Percentiles rank a stretch among this genome's conserved stretches.
phyloP scores from a whole-genome alignment of 2,888 invertebrate species.

The Oxystoma pomonae region DNA sequence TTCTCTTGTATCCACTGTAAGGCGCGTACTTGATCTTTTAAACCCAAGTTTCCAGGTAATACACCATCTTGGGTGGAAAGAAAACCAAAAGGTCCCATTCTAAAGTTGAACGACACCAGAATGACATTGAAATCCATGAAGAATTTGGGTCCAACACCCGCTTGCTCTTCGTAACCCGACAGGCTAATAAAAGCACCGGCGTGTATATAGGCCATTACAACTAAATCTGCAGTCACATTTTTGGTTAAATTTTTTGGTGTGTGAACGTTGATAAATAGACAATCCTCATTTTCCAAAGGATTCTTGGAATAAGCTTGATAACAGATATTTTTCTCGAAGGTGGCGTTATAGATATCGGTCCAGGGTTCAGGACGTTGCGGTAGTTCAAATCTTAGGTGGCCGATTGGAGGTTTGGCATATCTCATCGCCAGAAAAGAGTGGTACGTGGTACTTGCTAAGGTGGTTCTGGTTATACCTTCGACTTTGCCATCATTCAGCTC shows the following conservation, averaged over 20 bases:
- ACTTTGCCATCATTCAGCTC: no score
- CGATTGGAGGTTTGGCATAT: no score
- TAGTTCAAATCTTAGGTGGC: not conserved
- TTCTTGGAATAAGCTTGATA: not conserved
- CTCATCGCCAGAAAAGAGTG: no score
- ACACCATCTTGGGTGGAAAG: no score
- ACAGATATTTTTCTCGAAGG: not conserved
- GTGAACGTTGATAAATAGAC: not conserved
- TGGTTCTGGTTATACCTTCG: no score
- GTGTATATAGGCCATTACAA: not conserved
- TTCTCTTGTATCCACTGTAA: no score
- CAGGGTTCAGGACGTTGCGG: not conserved
- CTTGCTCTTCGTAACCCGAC: no score
- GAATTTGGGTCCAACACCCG: not conserved
- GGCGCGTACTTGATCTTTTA: no score
- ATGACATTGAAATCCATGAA: constrained; percentile 2
- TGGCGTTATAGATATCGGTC: not conserved
- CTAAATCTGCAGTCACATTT: not conserved
- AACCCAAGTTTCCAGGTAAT: no score
- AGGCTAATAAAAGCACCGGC: not conserved
- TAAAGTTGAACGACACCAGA: not conserved
- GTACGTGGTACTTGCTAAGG: no score
- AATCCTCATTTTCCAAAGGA: not conserved
- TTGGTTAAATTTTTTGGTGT: not conserved
- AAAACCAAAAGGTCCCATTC: no score